phyloP scores from a whole-genome alignment of 2,113 vertebrate genomes.

The Varanus komodoensis region DNA sequence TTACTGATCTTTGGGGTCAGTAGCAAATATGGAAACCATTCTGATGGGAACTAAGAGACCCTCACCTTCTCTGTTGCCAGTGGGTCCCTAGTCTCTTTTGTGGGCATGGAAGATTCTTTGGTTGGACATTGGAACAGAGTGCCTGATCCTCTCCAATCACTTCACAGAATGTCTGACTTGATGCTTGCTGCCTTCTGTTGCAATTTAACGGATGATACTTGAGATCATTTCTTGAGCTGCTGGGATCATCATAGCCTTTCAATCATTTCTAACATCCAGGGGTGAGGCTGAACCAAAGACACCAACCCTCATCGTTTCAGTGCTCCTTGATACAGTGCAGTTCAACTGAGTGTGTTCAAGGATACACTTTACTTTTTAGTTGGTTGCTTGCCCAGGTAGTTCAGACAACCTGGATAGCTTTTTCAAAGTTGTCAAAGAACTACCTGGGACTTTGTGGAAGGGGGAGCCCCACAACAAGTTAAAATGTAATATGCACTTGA shows the following conservation, averaged over 20 bases:
- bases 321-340: neutral
- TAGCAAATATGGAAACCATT: neutral
- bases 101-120: neutral
- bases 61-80: neutral
- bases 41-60: neutral
- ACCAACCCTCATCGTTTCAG: neutral
- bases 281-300: neutral
- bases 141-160: neutral
- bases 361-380: neutral
- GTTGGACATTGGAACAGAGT: neutral
- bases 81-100: neutral
- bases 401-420: neutral
- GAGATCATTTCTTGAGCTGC: neutral
- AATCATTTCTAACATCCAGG: neutral
- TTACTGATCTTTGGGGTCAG: too few relatives aligned
- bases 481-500: neutral
- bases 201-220: neutral
- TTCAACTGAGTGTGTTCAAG: neutral
- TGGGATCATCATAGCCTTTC: neutral
- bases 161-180: neutral
- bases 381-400: neutral
- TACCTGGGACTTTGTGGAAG: neutral
- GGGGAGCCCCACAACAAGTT: neutral
- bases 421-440: neutral
- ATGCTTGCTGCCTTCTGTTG: neutral